A percentile compares a stretch with the other conserved stretches of the same genome.
Conservation (phyloP, 2,888 invertebrate species). For the Macrosoma leucophasiata region DNA sequence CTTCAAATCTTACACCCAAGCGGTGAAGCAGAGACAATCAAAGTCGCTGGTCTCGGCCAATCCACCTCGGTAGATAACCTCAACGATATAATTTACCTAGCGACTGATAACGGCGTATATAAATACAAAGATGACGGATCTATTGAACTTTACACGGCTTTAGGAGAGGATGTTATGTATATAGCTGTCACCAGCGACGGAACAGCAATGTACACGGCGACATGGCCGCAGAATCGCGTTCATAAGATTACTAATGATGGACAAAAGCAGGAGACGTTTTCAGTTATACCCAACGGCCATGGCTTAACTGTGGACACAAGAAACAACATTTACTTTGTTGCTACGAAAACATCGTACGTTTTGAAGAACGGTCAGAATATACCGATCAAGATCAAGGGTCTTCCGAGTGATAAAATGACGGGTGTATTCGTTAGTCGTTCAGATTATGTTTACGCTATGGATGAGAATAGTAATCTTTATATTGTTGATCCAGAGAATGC, state of each 20-base stretch:
- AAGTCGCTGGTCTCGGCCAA: constrained; percentile 59
- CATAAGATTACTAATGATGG: constrained; percentile 55
- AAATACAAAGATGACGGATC: constrained; percentile 57
- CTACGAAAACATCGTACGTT: constrained; percentile 57
- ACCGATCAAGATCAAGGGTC: constrained; percentile 56
- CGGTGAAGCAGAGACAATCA: constrained; percentile 48
- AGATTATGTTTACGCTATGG: constrained; percentile 60
- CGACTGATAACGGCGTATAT: constrained; percentile 66
- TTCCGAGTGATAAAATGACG: constrained; percentile 56
- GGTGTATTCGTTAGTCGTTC: constrained; percentile 57
- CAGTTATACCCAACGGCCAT: constrained; percentile 59
- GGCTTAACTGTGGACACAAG: constrained; percentile 55
- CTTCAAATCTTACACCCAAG: constrained; percentile 47
- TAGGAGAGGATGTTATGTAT: constrained; percentile 67
- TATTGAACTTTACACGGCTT: constrained; percentile 48
- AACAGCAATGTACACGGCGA: constrained; percentile 52
- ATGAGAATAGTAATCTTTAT: constrained; percentile 57
- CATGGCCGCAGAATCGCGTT: constrained; percentile 65
- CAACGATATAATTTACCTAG: constrained; percentile 61
- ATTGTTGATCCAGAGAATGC: constrained; percentile 47
- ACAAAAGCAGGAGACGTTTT: constrained; percentile 45
- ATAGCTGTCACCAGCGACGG: constrained; percentile 53
- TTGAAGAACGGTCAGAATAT: constrained; percentile 43
- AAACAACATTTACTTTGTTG: constrained; percentile 61
- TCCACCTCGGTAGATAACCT: constrained; percentile 65